Conservation (phyloP, 2,113 vertebrate species). For the Varanus komodoensis region DNA sequence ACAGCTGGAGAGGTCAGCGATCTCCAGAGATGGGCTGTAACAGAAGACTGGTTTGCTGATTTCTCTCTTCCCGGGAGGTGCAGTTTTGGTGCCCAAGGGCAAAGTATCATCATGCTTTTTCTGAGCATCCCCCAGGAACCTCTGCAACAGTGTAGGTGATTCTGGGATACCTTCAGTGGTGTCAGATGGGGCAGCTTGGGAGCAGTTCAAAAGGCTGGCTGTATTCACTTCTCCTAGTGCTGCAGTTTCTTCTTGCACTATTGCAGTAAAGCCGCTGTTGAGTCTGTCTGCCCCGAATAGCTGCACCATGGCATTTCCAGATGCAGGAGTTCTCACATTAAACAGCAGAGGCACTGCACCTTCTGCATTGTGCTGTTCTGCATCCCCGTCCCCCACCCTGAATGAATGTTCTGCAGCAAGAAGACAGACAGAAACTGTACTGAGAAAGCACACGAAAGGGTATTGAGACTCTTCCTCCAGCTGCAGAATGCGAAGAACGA, state of each 20-base stretch:
- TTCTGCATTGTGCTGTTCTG: too few species aligned
- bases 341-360: too few species aligned
- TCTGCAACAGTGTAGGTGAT: background rate
- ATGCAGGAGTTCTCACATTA: too few species aligned
- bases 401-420: too few species aligned
- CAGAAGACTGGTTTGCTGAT: background rate
- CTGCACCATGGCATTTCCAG: background rate
- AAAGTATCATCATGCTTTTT: background rate
- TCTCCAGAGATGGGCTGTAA: background rate
- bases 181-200: background rate
- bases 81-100: background rate
- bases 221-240: too few species aligned
- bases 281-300: background rate
- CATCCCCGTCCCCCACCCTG: too few species aligned
- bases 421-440: too few species aligned
- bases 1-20: background rate
- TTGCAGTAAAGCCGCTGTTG: background rate
- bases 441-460: too few species aligned
- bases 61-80: background rate
- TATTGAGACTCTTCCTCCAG: too few species aligned
- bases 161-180: background rate
- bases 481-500: too few species aligned
- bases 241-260: background rate
- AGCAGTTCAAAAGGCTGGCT: background rate
- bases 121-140: background rate